A percentile compares a stretch with the other conserved stretches of the same genome.
These are phyloP conservation scores for Tamias sibiricus DNA, from an alignment of 2,113 vertebrate species.

Conservation along the genomic window DNA sequence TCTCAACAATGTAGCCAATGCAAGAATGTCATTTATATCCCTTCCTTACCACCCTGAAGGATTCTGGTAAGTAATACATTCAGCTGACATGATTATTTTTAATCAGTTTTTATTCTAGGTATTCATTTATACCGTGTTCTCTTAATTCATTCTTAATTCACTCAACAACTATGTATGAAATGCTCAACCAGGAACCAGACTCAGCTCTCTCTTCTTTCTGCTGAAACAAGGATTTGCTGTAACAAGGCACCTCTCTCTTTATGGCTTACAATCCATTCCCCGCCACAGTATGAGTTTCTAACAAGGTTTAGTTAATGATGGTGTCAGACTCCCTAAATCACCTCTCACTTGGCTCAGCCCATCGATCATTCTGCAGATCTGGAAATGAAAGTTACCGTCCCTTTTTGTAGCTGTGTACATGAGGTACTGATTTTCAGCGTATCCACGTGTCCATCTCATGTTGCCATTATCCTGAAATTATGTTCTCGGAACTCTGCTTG, in stretches of 20 bases:
- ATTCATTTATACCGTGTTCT: accelerated
- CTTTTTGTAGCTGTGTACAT: too few species aligned
- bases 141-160: not conserved
- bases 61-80: not conserved
- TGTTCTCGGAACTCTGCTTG: not conserved
- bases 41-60: not conserved
- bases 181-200: accelerated
- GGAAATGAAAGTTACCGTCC: not conserved
- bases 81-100: not conserved
- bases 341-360: accelerated
- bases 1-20: too few species aligned
- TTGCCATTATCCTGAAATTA: not conserved
- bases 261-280: not conserved
- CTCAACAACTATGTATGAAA: not conserved
- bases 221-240: not conserved
- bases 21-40: not conserved
- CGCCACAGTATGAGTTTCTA: accelerated
- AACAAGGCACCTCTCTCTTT: not conserved
- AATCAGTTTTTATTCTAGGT: not conserved
- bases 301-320: accelerated
- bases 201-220: too few species aligned
- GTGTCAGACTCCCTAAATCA: accelerated
- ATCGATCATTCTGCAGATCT: not conserved
- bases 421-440: accelerated
- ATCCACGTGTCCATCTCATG: accelerated